Base-by-base conservation (phyloP, 2,113 vertebrate species). In the Aegotheles bennettii region DNA sequence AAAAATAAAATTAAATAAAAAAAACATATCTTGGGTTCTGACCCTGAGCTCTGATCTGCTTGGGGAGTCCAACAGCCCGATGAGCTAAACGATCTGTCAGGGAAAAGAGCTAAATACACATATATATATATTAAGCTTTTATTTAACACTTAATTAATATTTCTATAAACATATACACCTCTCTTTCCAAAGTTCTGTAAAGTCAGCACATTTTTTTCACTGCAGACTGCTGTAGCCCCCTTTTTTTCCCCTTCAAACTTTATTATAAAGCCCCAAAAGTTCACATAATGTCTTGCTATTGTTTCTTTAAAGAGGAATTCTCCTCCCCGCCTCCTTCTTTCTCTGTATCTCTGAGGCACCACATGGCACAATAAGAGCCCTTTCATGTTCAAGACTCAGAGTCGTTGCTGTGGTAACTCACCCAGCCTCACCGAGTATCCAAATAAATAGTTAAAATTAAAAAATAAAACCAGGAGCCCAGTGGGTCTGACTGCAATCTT, bases 381-480 rank as follows among this genome's bases (percentile, higher is more conserved):
- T 95, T 87, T 83, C 93, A 97, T 78, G 90, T 90, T 95, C 95
- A 74, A 90, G 81, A 89, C 95, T 94, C 93, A 38, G 47, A 70
- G 94, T 95, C 84, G 98, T 97, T 97, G 97, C 98, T 97, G 97
- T 97, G 97, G 97, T 47, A 97, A 97, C 97, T 95, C 92, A 26
- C 65, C 79, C 95, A 91, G 19, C 89, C 94, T 95, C 68, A 6
- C 81, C 20, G 87, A 92, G 93, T 60, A 93, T 71, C 95, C 96
- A 97, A 97, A 97, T 90, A 96, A 96, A 97, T 71, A 95, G 92
- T 59, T 71, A 89, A 93, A 87, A 82, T 60, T 33, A 54, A 79
- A 89, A 53, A 25, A 91, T 21, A 59, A 70, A 57, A 33, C 26
- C 51, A n/a, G 40, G 84, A 84, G 82, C 83, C 93, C 89, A 26